phyloP scores from a whole-genome alignment of 2,797 vertebrate species.

The Spinibarbus caldwelli region DNA sequence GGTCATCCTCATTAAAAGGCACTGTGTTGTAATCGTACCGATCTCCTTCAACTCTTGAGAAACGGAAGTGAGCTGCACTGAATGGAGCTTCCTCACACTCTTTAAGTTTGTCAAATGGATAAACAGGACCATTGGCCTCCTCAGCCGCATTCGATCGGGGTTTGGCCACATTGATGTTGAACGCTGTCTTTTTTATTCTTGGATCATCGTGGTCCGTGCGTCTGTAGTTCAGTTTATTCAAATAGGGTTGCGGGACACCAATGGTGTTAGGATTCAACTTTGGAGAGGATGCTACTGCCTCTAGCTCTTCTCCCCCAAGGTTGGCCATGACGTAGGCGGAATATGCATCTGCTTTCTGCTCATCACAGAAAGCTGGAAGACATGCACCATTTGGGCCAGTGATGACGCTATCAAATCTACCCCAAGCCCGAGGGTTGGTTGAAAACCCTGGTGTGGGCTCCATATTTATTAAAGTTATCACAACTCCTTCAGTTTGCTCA shows the following conservation, averaged over 20 bases:
- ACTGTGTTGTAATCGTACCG: slow-evolving; percentile 95
- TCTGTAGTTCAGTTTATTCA: slow-evolving; percentile 91
- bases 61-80: slow-evolving; percentile 91
- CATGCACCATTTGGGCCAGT: slow-evolving; percentile 92
- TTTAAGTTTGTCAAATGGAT: slow-evolving; percentile 87
- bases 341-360: slow-evolving; percentile 89
- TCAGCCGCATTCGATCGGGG: slow-evolving; percentile 86
- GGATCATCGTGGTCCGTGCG: slow-evolving; percentile 90
- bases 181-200: slow-evolving; percentile 91
- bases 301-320: slow-evolving; percentile 93
- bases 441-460: slow-evolving; percentile 92
- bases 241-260: slow-evolving; percentile 92
- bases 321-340: slow-evolving; percentile 91
- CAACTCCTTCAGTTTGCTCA: slow-evolving; percentile 93
- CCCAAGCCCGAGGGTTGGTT: slow-evolving; percentile 95
- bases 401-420: slow-evolving; percentile 93
- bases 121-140: slow-evolving; percentile 93
- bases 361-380: slow-evolving; percentile 94
- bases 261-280: slow-evolving; percentile 89
- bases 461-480: slow-evolving; percentile 92
- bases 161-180: slow-evolving; percentile 94
- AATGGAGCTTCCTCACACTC: slow-evolving; percentile 92
- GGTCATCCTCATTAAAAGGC: slow-evolving; percentile 94
- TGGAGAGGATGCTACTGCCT: slow-evolving; percentile 89
- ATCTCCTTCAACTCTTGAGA: slow-evolving; percentile 94